Base-by-base conservation (phyloP, 2,113 vertebrate species). In the Nycticryphes semicollaris region DNA sequence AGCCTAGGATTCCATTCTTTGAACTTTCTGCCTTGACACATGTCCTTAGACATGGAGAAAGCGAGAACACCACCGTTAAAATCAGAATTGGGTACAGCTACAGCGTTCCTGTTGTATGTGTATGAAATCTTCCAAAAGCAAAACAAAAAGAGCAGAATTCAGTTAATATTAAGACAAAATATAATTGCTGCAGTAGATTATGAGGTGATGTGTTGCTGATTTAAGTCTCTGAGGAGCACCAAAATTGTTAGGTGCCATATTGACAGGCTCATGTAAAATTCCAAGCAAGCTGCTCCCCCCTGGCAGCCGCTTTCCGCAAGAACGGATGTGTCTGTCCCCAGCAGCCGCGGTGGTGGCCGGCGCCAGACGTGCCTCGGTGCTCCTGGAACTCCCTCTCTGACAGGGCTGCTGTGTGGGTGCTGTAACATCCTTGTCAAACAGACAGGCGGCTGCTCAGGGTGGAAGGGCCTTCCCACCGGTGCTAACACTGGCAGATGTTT, bases 231-330 rank as follows among this genome's bases (percentile, higher is more conserved):
- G 62, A 92, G 84, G 72, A 89, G 63, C 8, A 1, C 72, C 41
- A 17, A 35, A 51, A 76, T 48, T 39, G 78, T 66, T 62, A 30
- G 9, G 56, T 48, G 43, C 56, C 72, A 22, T 45, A 77, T 53
- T 91, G 96, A 95, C 97, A 96, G 95, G 63, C 94, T 98, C 93
- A 94, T 98, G 97, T 96, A 97, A 98, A 97, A 98, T 97, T 98
- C 96, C 98, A 88, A 24, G 85, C 95, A 92, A 63, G 59, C 89
- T 50, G 63, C 83, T 82, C 30, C 67, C 75, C 82, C 93, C 92
- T 91, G 80, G 70, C 91, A 95, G 80, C 77, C 87, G 37, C 68
- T 73, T 96, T 67, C 63, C 74, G 89, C 86, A 84, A 84, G 91
- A 93, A 76, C 70, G 87, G 95, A 93, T 35, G 85, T 97, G 95